Evolutionary conservation across 1,140 invertebrate species (phyloP).

Genomic region (Bombus picipes): DNA sequence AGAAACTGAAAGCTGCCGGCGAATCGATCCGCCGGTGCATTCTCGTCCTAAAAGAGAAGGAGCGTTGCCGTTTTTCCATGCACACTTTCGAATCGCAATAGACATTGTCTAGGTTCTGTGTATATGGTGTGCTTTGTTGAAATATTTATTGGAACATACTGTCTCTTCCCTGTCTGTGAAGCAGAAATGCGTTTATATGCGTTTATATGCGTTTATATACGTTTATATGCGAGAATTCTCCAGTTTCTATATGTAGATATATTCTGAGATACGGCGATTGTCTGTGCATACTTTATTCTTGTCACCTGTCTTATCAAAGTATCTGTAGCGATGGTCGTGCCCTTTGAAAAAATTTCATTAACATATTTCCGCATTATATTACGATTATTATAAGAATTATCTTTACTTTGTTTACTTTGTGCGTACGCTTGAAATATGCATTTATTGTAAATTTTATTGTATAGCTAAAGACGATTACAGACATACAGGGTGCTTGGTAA

Average conservation of each 20-base stretch:
- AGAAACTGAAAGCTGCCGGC: neutral
- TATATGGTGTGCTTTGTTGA: neutral
- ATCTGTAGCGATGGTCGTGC: neutral
- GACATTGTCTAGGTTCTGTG: neutral
- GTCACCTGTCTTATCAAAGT: neutral
- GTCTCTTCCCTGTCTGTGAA: neutral
- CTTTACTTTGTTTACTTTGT: too few species aligned
- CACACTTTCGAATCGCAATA: neutral
- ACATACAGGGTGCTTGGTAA: too few species aligned
- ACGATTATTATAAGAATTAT: too few species aligned
- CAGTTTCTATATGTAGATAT: too few species aligned
- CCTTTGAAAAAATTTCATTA: neutral
- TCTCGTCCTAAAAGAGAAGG: neutral
- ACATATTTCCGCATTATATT: neutral
- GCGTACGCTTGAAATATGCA: too few species aligned
- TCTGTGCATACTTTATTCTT: neutral
- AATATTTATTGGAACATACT: neutral
- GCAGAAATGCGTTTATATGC: too few species aligned
- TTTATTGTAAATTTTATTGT: too few species aligned
- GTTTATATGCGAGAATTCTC: neutral
- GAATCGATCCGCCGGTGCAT: constrained; percentile 15
- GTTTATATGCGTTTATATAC: too few species aligned
- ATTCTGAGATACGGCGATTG: neutral
- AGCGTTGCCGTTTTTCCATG: neutral
- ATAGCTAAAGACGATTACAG: too few species aligned